phyloP scores from a whole-genome alignment of 2,113 vertebrate genomes.

The Macroglossus sobrinus region DNA sequence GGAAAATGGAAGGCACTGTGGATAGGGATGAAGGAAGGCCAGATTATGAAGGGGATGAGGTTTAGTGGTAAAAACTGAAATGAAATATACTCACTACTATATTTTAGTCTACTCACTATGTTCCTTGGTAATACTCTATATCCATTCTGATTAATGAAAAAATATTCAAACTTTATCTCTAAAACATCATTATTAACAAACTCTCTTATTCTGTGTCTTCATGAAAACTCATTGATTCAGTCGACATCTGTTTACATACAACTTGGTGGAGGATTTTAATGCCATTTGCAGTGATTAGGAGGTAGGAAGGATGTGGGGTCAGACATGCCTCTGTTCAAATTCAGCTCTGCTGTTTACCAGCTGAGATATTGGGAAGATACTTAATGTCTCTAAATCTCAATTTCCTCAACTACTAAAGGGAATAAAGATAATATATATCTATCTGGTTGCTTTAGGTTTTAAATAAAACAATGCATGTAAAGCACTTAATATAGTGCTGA shows the following conservation, averaged over 20 bases:
- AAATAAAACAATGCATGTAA: neutral
- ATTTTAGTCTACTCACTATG: neutral
- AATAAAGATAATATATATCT: neutral
- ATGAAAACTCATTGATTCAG: neutral
- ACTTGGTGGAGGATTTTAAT: neutral
- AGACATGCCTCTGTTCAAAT: neutral
- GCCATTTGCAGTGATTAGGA: neutral
- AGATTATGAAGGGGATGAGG: neutral
- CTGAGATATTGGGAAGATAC: neutral
- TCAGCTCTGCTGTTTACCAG: neutral
- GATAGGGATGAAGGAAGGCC: neutral
- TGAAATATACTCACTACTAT: neutral
- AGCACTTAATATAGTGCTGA: neutral
- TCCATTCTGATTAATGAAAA: neutral
- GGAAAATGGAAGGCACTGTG: fast-evolving
- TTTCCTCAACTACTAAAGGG: neutral
- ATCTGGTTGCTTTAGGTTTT: neutral
- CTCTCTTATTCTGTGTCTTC: neutral
- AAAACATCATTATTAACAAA: neutral
- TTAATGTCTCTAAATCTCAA: neutral
- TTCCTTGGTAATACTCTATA: neutral
- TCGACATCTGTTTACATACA: neutral
- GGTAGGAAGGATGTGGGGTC: neutral
- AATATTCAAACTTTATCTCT: neutral
- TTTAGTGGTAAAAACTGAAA: neutral